Evolutionary conservation across 2,113 vertebrate species (phyloP), one percentile per base, ranked within the genome.

Genomic region (Xiphorhynchus elegans): DNA sequence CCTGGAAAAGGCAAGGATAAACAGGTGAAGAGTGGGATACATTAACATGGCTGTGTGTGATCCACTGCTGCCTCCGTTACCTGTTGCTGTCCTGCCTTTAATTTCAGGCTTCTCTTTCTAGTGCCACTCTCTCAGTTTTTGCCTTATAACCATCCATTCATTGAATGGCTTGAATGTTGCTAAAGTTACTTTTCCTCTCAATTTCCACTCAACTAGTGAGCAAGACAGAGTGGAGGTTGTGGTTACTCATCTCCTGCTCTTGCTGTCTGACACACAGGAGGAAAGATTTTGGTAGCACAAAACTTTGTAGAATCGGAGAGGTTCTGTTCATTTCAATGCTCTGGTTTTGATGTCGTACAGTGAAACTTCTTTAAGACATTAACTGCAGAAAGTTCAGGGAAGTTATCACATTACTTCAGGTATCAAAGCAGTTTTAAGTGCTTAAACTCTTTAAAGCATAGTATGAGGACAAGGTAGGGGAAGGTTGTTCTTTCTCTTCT

Each of bases 251-350:
- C 35, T 55, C 44, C 31, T 66, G 49, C 19, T 62, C 11, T 74
- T 5, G 2, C 9, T 1, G 46, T 66, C 25, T 42, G 20, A 56
- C 1, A 6, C 0, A n/a, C 9, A 5, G 26, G 56, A 76, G 55
- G 10, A 25, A 8, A 12, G 13, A 6, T 5, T 23, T 73, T 37
- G 46, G 19, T 17, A 35, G 19, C 3, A 2, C 29, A 9, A 12
- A 35, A 17, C 50, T 46, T 50, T 26, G 42, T n/a, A 3, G 10
- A 23, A 20, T 11, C 26, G 55, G 14, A 37, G 28, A 25, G 33
- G 33, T 37, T 80, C 52, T 79, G 26, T 6, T 67, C 9, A 3
- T 63, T 47, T 35, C 31, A 53, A 17, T 17, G 6, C 9, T 10
- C n/a, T 59, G 24, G 58, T 59, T 59, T 25, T 59, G 58, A 37